phyloP scores from a whole-genome alignment of 2,797 vertebrate genomes.

The Fistularia commersonii region DNA sequence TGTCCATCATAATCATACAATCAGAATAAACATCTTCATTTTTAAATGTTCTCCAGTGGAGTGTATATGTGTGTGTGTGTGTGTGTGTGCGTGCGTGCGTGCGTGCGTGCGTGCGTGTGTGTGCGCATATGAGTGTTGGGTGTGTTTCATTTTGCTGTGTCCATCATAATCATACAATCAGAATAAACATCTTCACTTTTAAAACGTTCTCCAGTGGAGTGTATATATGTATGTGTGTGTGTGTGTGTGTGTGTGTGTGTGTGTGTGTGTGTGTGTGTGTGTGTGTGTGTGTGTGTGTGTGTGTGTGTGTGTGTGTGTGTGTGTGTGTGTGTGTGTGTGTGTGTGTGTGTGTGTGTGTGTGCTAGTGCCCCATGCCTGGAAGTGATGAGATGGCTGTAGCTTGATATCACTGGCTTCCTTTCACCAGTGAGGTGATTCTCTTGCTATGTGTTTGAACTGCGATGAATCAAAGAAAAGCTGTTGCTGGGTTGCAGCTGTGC shows the following conservation, averaged over 20 bases:
- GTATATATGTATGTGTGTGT: no score
- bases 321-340: constrained; percentile 10
- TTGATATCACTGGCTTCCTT: constrained; percentile 54
- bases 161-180: no score
- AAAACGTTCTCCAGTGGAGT: no score
- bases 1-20: no score
- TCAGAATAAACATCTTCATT: no score
- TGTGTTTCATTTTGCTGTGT: no score
- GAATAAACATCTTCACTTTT: no score
- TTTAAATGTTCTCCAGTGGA: no score
- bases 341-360: constrained; percentile 20
- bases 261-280: constrained; percentile 10
- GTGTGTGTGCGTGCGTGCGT: constrained; percentile 5
- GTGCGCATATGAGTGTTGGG: no score
- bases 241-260: constrained; percentile 3
- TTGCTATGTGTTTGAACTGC: constrained; percentile 68
- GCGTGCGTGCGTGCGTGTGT: constrained; percentile 4
- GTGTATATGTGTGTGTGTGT: no score
- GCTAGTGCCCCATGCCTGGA: constrained; percentile 5
- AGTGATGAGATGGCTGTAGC: constrained; percentile 45
- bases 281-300: constrained; percentile 4
- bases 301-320: constrained; percentile 7
- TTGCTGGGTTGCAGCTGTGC: constrained; percentile 52
- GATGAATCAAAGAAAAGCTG: constrained; percentile 57
- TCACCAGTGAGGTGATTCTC: constrained; percentile 60